phyloP scores from a whole-genome alignment of 2,888 invertebrate species.

The Melinaea marsaeus region DNA sequence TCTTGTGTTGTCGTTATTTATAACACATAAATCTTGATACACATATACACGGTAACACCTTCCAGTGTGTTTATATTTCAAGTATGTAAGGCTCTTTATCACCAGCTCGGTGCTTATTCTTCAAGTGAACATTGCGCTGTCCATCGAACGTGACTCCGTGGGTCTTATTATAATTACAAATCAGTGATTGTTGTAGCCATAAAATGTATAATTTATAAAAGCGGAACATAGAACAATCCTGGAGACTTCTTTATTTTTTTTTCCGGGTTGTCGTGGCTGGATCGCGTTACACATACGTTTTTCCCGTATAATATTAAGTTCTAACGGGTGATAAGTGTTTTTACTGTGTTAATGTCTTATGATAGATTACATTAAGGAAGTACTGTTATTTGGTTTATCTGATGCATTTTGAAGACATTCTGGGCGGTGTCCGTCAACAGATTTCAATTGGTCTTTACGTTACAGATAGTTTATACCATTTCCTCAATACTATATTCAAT shows the following conservation, averaged over 20 bases:
- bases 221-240: slow-evolving; percentile 54
- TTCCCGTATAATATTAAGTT: slow-evolving; percentile 49
- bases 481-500: slow-evolving; percentile 16
- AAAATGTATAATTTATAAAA: slow-evolving; percentile 74
- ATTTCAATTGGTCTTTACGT: slow-evolving; percentile 17
- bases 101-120: slow-evolving; percentile 40
- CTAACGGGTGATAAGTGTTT: slow-evolving; percentile 45
- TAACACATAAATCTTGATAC: background rate
- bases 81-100: slow-evolving; percentile 27
- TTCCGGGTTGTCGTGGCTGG: slow-evolving; percentile 43
- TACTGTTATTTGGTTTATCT: slow-evolving; percentile 32
- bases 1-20: background rate
- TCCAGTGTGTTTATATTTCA: background rate
- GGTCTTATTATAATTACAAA: slow-evolving; percentile 74
- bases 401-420: slow-evolving; percentile 29
- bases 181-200: slow-evolving; percentile 71
- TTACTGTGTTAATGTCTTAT: slow-evolving; percentile 46
- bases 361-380: slow-evolving; percentile 38
- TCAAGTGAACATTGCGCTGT: slow-evolving; percentile 42
- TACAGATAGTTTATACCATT: slow-evolving; percentile 16
- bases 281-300: slow-evolving; percentile 58
- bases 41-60: background rate
- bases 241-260: slow-evolving; percentile 52
- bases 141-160: slow-evolving; percentile 62
- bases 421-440: slow-evolving; percentile 12